Base-by-base conservation (phyloP, 1,140 invertebrate species). In the Gryon sp. region DNA sequence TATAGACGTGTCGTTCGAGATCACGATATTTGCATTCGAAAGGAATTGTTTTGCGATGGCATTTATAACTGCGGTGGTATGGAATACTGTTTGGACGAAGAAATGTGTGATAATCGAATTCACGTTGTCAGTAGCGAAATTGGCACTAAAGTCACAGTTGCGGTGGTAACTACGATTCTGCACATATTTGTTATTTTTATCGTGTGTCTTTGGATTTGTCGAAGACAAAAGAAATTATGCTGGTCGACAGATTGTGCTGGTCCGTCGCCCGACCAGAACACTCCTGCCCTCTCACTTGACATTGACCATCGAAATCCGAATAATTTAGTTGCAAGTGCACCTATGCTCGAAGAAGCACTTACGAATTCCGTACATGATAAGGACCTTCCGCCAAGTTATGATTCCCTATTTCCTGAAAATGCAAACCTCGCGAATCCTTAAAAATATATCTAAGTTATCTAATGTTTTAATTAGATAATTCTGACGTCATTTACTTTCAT, bases 341-440 rank as follows among this genome's bases (percentile, higher is more conserved):
- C 87, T 0, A 88, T 88, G 85, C 41, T 89, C 2, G 82, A 88
- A 52, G 83, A 84, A 0, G 81, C 72, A 1, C 80, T 85, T 2
- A 36, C 83, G 9, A 65, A 82, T 4, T 60, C 83, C 0, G 77
- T 84, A 8, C 77, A 80, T 2, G 84, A 88, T 32, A 89, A 89
- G 32, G 87, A 89, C 76, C 73, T 88, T 32, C 87, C 87, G 2
- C 87, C 87, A 3, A 88, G 86, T 45, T 89, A 89, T 15, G 85
- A 89, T 52, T 89, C 87, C 1, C 73, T 89, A 19, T 89, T 88
- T 63, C 87, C 87, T 0, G 81, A 87, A 74, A 80, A 81, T 38
- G 59, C 69, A 15, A 83, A 82, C 68, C 46, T 72, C 26, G 34
- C 76, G 16, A 78, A 78, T 57, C 79, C 9, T 24, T 28, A 12